These are phyloP conservation scores for Tachypleus tridentatus DNA, from an alignment of 1,140 invertebrate genomes.

Conservation along the genomic window DNA sequence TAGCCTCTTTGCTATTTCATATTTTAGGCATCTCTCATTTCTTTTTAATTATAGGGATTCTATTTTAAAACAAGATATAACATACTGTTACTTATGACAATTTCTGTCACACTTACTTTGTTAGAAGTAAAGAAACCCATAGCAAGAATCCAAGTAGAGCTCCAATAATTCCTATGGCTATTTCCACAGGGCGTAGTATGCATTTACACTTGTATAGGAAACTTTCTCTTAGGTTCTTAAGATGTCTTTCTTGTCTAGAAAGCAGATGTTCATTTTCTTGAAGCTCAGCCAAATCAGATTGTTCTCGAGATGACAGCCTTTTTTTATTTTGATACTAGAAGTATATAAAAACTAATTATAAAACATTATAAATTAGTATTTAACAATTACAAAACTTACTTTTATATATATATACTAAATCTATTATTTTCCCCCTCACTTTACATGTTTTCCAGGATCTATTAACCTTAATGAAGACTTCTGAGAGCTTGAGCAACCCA, in stretches of 20 bases:
- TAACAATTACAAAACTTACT: too few species aligned
- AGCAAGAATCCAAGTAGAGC: slow-evolving; percentile 32
- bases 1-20: too few species aligned
- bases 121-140: slow-evolving; percentile 36
- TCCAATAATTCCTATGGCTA: slow-evolving; percentile 33
- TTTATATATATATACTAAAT: too few species aligned
- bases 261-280: slow-evolving; percentile 31
- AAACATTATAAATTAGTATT: background rate
- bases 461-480: too few species aligned
- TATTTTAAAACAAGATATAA: too few species aligned
- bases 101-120: slow-evolving; percentile 34
- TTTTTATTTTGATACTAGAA: slow-evolving; percentile 21
- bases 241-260: slow-evolving; percentile 8
- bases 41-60: too few species aligned
- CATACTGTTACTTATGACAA: too few species aligned
- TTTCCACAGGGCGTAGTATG: slow-evolving; percentile 34
- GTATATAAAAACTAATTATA: slow-evolving; percentile 4
- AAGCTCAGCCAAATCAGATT: slow-evolving; percentile 25
- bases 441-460: too few species aligned
- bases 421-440: too few species aligned
- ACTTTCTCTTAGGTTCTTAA: slow-evolving; percentile 8
- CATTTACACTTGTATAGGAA: slow-evolving; percentile 28
- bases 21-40: too few species aligned
- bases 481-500: too few species aligned
- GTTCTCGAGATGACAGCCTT: slow-evolving; percentile 24